Evolutionary conservation across 2,113 vertebrate species (phyloP).

Genomic region (Pongo pygmaeus): DNA sequence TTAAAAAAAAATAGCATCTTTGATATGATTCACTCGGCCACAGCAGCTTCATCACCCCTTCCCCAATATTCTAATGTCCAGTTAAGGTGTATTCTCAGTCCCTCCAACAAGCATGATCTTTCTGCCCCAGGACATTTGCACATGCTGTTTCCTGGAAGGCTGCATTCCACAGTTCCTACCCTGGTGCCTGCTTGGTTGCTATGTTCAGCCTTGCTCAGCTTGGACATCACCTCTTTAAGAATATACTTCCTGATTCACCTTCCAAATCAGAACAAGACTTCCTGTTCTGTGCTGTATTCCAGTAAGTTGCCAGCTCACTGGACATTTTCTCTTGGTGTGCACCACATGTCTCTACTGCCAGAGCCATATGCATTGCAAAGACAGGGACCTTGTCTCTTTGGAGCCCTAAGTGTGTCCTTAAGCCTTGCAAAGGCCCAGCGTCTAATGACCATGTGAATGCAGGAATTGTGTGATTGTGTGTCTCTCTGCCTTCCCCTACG

Average conservation of each 20-base stretch:
- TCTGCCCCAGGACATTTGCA: neutral
- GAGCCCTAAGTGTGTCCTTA: neutral
- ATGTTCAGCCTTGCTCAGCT: neutral
- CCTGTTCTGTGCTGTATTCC: neutral
- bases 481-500: too few relatives aligned
- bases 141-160: neutral
- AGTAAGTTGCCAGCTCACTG: neutral
- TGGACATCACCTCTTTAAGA: neutral
- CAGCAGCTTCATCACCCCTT: neutral
- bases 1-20: neutral
- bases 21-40: fast-evolving
- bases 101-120: neutral
- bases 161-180: fast-evolving
- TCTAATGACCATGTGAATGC: neutral
- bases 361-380: neutral
- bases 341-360: neutral
- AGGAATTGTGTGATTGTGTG: neutral
- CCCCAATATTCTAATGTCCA: neutral
- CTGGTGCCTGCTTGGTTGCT: neutral
- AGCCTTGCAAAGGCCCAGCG: too few relatives aligned
- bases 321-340: neutral
- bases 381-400: too few relatives aligned
- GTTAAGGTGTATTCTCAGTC: neutral
- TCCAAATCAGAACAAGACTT: neutral
- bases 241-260: too few relatives aligned